Evolutionary conservation across 2,888 invertebrate genomes (phyloP).

Genomic region (Andrena flavipes): DNA sequence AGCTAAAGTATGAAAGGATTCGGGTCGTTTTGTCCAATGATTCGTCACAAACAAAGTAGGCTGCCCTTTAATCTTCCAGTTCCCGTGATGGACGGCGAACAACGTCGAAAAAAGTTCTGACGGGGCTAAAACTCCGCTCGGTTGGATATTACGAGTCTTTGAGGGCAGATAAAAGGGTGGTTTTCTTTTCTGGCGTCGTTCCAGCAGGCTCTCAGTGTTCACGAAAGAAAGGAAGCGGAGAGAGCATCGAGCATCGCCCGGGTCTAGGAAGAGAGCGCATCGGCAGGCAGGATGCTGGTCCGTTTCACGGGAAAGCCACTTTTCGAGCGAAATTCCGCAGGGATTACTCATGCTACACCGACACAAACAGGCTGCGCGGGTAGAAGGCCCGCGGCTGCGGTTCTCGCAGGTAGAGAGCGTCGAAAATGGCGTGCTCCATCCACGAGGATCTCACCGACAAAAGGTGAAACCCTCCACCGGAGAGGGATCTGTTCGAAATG

Average conservation of each 20-base stretch:
- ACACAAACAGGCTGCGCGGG: conserved; percentile 44
- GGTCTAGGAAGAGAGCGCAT: conserved; percentile 3
- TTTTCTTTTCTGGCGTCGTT: conserved; percentile 50
- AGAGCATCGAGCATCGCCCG: neutral
- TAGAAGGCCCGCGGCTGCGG: conserved; percentile 41
- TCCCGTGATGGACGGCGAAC: neutral
- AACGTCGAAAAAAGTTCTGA: conserved; percentile 9
- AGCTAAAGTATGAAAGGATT: neutral
- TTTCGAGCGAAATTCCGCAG: conserved; percentile 78
- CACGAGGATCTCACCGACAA: conserved; percentile 43
- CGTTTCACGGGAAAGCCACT: conserved; percentile 62
- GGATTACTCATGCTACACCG: conserved; percentile 72
- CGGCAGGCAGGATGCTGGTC: conserved; percentile 34
- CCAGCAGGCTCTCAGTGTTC: conserved; percentile 21
- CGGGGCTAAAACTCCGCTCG: neutral
- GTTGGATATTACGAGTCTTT: conserved; percentile 9
- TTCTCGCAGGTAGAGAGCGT: conserved; percentile 52
- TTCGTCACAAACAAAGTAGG: neutral
- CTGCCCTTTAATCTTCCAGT: conserved; percentile 22
- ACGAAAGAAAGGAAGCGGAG: conserved; percentile 22
- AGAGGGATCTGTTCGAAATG: conserved; percentile 45
- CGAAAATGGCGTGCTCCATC: conserved; percentile 39
- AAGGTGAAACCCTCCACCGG: conserved; percentile 49
- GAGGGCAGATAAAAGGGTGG: conserved; percentile 29
- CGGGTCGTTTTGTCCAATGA: neutral